These are phyloP conservation scores for Papilio elwesi DNA, from an alignment of 2,888 invertebrate species.

Conservation along the genomic window DNA sequence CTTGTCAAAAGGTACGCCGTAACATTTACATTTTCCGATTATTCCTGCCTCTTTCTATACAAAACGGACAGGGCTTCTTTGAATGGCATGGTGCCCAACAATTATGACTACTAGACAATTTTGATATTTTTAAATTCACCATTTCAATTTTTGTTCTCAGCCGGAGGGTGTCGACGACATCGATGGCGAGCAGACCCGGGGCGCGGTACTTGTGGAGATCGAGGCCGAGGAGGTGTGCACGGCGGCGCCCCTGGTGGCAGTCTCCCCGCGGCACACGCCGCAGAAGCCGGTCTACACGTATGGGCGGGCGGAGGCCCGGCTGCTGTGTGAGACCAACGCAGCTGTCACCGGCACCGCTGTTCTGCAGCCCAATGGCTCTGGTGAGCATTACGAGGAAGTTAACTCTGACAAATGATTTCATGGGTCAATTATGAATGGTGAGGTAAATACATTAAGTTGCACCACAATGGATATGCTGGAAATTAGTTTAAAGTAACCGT, in stretches of 20 bases:
- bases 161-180: slow-evolving; percentile 67
- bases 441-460: too few species aligned
- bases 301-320: slow-evolving; percentile 84
- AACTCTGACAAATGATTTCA: too few species aligned
- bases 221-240: slow-evolving; percentile 92
- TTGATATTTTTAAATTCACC: not conserved
- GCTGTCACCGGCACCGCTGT: slow-evolving; percentile 78
- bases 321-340: slow-evolving; percentile 74
- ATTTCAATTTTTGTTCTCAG: slow-evolving; percentile 46
- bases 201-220: slow-evolving; percentile 91
- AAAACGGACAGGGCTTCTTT: too few species aligned
- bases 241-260: slow-evolving; percentile 88
- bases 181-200: slow-evolving; percentile 83
- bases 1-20: too few species aligned
- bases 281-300: slow-evolving; percentile 90
- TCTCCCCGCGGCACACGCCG: slow-evolving; percentile 85
- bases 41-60: too few species aligned
- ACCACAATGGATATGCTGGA: too few species aligned
- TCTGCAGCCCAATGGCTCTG: slow-evolving; percentile 69
- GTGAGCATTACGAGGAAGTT: slow-evolving; percentile 49
- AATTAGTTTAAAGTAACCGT: too few species aligned
- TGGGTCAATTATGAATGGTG: too few species aligned
- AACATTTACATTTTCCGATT: too few species aligned
- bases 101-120: not conserved
- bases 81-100: too few species aligned